Base-by-base conservation (phyloP, 2,797 vertebrate species). In the Acanthornis magna region DNA sequence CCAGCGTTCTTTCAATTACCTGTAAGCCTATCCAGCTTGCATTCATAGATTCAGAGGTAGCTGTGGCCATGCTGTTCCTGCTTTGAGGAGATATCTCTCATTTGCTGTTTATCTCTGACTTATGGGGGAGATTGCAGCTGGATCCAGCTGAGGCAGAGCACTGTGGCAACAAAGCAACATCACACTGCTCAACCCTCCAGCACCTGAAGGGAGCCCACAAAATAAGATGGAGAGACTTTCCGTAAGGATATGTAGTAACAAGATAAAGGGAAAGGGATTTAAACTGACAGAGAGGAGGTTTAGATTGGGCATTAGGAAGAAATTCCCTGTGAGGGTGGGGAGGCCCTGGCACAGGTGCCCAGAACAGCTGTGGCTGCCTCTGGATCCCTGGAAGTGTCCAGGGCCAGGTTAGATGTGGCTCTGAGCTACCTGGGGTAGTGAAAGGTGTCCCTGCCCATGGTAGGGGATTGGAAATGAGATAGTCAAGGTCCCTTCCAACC, bases 371-470 rank as follows among this genome's bases (percentile, higher is more conserved):
- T 50, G 71, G 36, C 42, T 75, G 50, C 32, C 32, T 42, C 78
- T n/a, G n/a, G n/a, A 75, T 50, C 50, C 16, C 42, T 62, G 71
- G 48, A 0, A 82, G 19, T 50, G 55, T 18, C 0, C 36, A 0
- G n/a, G 32, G 9, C 13, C 36, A 75, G 55, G 30, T 0, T 55
- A 55, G 40, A 67, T 14, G 30, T 30, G 19, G 36, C 48, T 62
- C 2, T 0, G 70, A 42, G 62, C 13, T 48, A 1, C 0, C 62
- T 63, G 78, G 32, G 13, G 0, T 0, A 25, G 23, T 21, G 32
- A 16, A 21, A 70, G 27, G 9, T 38, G 23, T 30, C 23, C 48
- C 16, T 82, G 63, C 19, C 19, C 27, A 25, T 20, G 27, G 9
- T 36, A 50, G 19, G 13, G 15, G 12, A 0, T 42, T 11, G 27